Conservation (phyloP, 2,113 vertebrate genomes). For the Hippocampus zosterae region DNA sequence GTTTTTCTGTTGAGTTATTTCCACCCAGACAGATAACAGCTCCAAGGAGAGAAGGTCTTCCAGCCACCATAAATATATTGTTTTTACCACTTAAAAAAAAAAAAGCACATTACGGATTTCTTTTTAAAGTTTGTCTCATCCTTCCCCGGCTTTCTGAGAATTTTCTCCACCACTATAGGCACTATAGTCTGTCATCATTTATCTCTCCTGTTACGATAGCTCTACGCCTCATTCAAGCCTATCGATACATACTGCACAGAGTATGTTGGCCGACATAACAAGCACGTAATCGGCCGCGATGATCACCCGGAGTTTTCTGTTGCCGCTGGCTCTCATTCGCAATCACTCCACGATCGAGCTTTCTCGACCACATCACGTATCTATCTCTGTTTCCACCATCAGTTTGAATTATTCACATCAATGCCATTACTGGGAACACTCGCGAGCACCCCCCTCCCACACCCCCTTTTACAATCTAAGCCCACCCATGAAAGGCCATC, state of each 20-base stretch:
- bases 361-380: constrained; percentile 32
- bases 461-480: constrained; percentile 24
- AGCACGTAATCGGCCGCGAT: background rate
- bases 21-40: background rate
- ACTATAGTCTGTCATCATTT: constrained; percentile 59
- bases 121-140: background rate
- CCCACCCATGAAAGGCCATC: constrained; percentile 41
- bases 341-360: constrained; percentile 46
- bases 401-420: constrained; percentile 69
- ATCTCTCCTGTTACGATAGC: constrained; percentile 40
- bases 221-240: constrained; percentile 1
- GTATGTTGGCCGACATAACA: background rate
- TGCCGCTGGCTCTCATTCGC: constrained; percentile 31
- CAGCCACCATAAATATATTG: background rate
- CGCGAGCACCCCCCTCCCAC: background rate
- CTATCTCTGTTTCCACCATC: constrained; percentile 47
- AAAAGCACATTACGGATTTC: background rate
- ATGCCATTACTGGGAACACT: constrained; percentile 49
- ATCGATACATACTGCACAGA: background rate
- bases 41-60: background rate
- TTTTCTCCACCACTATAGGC: background rate
- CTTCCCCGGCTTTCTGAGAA: background rate
- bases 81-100: background rate
- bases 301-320: constrained; percentile 13
- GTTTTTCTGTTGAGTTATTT: background rate